phyloP scores from a whole-genome alignment of 2,797 vertebrate species.

The Rhinella marina region DNA sequence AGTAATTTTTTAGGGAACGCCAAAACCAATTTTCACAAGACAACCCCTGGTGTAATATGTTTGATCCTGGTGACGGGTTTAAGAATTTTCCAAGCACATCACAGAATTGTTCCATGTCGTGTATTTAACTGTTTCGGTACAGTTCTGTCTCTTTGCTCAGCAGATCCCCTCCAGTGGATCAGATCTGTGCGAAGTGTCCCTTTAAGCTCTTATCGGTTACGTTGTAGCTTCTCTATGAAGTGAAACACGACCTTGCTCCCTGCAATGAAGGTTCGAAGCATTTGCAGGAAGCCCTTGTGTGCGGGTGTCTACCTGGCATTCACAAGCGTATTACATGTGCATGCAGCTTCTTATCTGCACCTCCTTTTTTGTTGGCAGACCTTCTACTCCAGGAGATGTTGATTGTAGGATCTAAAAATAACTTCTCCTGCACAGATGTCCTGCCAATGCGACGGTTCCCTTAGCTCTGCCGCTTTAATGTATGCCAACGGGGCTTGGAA shows the following conservation, averaged over 20 bases:
- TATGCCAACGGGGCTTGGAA: neutral
- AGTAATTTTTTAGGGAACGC: too few relatives aligned
- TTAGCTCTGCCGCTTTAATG: neutral
- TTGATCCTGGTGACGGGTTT: too few relatives aligned
- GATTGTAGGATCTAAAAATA: slow-evolving; percentile 44
- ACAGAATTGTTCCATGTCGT: too few relatives aligned
- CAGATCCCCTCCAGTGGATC: neutral
- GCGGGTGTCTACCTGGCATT: slow-evolving; percentile 2
- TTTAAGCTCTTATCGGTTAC: slow-evolving; percentile 1
- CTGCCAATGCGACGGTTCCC: neutral
- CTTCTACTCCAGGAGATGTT: slow-evolving; percentile 30
- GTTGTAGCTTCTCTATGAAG: neutral
- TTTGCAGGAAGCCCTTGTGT: neutral
- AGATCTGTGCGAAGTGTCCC: neutral
- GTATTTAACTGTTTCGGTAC: neutral
- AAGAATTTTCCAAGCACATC: too few relatives aligned
- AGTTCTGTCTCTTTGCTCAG: neutral
- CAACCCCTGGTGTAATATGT: too few relatives aligned
- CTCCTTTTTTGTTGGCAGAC: slow-evolving; percentile 38
- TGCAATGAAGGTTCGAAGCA: neutral
- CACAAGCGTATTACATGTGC: neutral
- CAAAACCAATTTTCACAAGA: too few relatives aligned
- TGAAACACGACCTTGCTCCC: neutral
- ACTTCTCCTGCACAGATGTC: slow-evolving; percentile 8
- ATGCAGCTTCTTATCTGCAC: slow-evolving; percentile 37